These are phyloP conservation scores for Hycleus phaleratus DNA, from an alignment of 1,140 invertebrate genomes.

Conservation along the genomic window DNA sequence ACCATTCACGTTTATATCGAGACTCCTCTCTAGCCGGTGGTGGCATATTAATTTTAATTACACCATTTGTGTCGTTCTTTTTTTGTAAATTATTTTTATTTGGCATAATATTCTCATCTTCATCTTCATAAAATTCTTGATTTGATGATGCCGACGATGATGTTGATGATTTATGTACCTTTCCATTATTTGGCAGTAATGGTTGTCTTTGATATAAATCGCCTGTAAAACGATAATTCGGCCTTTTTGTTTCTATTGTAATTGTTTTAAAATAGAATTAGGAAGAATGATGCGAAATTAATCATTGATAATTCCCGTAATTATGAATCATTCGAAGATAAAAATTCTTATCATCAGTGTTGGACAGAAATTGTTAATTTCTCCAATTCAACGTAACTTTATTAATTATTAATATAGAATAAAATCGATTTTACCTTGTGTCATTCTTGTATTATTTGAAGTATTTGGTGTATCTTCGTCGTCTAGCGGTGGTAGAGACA, in stretches of 20 bases:
- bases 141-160: constrained; percentile 14
- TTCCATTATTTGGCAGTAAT: constrained; percentile 33
- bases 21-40: constrained; percentile 49
- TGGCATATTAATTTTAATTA: constrained; percentile 44
- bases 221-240: constrained; percentile 21
- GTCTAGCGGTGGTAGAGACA: constrained; percentile 26
- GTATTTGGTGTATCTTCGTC: constrained; percentile 32
- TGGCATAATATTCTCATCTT: constrained; percentile 30
- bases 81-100: not conserved
- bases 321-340: too few species aligned
- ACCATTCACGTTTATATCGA: constrained; percentile 61
- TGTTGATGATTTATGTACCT: constrained; percentile 28
- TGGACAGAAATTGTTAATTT: too few species aligned
- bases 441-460: constrained; percentile 33
- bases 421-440: constrained; percentile 25
- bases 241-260: not conserved
- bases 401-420: too few species aligned
- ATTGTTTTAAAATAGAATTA: too few species aligned
- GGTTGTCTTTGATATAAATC: constrained; percentile 40
- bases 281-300: too few species aligned
- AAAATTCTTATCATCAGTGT: too few species aligned
- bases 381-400: too few species aligned
- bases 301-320: too few species aligned
- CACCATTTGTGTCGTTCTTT: constrained; percentile 33
- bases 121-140: constrained; percentile 32